phyloP scores from a whole-genome alignment of 2,113 vertebrate species.

The Tupaia tana region DNA sequence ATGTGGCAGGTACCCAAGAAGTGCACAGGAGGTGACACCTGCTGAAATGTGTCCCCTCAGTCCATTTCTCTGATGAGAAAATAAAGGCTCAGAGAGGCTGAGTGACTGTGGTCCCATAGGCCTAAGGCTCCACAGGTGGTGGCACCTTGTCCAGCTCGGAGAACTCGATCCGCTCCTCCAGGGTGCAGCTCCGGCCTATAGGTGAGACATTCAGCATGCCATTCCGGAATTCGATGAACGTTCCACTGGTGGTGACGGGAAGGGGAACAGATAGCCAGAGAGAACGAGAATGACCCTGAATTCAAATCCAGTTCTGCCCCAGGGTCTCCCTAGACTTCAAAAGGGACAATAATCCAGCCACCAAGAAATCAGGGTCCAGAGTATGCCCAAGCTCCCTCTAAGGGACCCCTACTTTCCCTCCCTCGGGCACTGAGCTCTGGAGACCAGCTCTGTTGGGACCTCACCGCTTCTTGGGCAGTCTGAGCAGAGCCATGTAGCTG shows the following conservation, averaged over 20 bases:
- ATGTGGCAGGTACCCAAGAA: neutral
- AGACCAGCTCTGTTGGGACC: rapidly evolving
- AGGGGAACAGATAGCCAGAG: neutral
- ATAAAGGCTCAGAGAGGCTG: neutral
- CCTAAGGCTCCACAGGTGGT: neutral
- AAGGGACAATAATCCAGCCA: neutral
- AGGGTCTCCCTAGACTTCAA: neutral
- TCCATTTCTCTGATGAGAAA: neutral
- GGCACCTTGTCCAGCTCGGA: slow-evolving; percentile 96
- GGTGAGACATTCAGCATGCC: slow-evolving; percentile 98
- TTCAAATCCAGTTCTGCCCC: neutral
- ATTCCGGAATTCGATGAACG: slow-evolving; percentile 98
- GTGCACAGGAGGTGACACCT: too few relatives aligned
- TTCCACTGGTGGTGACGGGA: slow-evolving; percentile 89
- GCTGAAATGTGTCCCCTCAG: too few relatives aligned
- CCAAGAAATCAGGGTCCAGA: neutral
- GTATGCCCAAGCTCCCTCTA: too few relatives aligned
- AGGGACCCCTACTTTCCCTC: neutral
- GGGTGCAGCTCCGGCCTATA: slow-evolving; percentile 96
- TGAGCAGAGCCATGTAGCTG: slow-evolving; percentile 96
- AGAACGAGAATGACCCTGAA: neutral
- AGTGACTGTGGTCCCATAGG: neutral
- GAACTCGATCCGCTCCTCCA: slow-evolving; percentile 96
- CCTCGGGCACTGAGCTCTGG: neutral
- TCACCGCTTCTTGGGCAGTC: slow-evolving; percentile 98